Base-by-base conservation (phyloP, 1,140 invertebrate genomes). In the Drosophila teissieri region DNA sequence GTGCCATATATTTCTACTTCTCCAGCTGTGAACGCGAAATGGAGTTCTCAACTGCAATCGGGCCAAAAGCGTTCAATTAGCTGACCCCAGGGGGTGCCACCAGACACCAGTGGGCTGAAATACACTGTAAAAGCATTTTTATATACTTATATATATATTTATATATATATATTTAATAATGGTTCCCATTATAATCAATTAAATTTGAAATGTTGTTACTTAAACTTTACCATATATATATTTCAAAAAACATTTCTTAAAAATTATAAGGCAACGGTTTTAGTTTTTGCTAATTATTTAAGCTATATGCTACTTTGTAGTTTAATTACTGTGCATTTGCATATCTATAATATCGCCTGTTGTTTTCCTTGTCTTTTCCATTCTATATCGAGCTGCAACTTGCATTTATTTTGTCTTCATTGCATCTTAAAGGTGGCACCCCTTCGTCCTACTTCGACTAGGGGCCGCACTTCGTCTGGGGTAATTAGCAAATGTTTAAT, bases 401-500 rank as follows among this genome's bases (percentile, higher is more conserved):
- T 76, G 62, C 49, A 46, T 52, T 75, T 55, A 46, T 75, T 42
- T 73, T 40, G 27, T 45, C 49, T 64, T 42, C 34, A 54, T 53
- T 17, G 34, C 27, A 24, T 39, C 45, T 69, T 54, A 55, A 42
- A 78, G 81, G 82, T 69, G 63, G 74, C 55, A 57, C 64, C 31
- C 51, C 55, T 37, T 17, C 36, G 22, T 24, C 31, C 39, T 15
- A 24, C 40, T 37, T 57, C 24, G 22, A 22, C 54, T 49, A 36
- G 36, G 46, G 53, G 63, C 73, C 58, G 73, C 78, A 78, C 80
- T 73, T 77, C 69, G 69, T 48, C 55, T 56, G 62, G 51, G 78
- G 77, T 78, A 84, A 89, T 89, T 89, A 89, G 84, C 77, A 90
- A 89, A 80, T 80, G 77, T 80, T 90, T 85, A 90, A 89, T 89